phyloP scores from a whole-genome alignment of 1,140 invertebrate species.

The Nephila pilipes region DNA sequence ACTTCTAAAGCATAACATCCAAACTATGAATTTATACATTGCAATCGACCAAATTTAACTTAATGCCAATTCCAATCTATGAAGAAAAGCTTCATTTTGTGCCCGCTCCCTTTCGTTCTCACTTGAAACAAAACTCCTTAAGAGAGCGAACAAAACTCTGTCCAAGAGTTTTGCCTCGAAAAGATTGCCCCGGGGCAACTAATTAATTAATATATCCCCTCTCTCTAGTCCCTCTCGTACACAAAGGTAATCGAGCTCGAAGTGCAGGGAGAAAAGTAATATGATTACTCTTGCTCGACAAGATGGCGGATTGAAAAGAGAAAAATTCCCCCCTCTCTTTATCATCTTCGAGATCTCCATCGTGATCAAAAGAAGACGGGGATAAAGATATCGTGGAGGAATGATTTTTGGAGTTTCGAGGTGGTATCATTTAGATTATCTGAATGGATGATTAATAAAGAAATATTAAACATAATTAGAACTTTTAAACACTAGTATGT shows the following conservation, averaged over 20 bases:
- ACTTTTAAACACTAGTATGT: too few species aligned
- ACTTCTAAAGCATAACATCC: too few species aligned
- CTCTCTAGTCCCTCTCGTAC: neutral
- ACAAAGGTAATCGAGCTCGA: constrained; percentile 62
- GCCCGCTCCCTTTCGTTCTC: neutral
- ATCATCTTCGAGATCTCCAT: constrained; percentile 52
- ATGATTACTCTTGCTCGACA: constrained; percentile 63
- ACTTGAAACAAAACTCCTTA: constrained; percentile 48
- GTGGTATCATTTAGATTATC: too few species aligned
- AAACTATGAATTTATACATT: too few species aligned
- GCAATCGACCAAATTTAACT: too few species aligned
- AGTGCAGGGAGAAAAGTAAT: constrained; percentile 65
- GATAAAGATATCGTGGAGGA: too few species aligned
- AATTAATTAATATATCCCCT: constrained; percentile 73
- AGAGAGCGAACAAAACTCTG: constrained; percentile 58
- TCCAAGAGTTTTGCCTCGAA: constrained; percentile 57
- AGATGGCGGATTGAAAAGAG: constrained; percentile 46
- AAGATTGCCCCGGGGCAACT: constrained; percentile 58
- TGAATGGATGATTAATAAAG: too few species aligned
- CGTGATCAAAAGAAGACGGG: constrained; percentile 5
- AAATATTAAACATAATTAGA: too few species aligned
- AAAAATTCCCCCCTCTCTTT: neutral
- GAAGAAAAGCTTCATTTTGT: neutral
- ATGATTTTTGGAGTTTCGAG: too few species aligned
- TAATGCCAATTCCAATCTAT: neutral